Conservation (phyloP, 2,113 vertebrate genomes). For the Cairina moschata region DNA sequence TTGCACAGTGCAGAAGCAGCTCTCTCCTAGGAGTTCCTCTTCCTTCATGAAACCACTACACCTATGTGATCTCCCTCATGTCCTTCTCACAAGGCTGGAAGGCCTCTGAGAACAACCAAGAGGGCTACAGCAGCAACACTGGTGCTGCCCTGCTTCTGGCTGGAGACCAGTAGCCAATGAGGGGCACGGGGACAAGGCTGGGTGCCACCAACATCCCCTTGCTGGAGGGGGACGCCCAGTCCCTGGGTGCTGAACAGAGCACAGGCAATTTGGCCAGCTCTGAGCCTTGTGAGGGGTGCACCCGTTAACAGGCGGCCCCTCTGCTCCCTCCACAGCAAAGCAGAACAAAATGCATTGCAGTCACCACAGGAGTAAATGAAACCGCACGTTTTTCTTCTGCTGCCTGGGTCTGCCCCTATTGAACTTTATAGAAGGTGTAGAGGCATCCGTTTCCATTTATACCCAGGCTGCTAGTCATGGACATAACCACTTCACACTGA, state of each 20-base stretch:
- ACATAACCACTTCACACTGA: not conserved
- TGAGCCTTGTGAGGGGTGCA: fast-evolving
- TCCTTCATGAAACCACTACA: not conserved
- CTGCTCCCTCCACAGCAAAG: not conserved
- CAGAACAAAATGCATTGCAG: not conserved
- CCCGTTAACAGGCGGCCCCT: not conserved
- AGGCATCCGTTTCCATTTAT: not conserved
- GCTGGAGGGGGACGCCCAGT: fast-evolving
- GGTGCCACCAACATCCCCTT: not conserved
- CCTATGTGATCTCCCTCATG: no score
- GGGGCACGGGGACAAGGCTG: not conserved
- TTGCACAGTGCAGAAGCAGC: not conserved
- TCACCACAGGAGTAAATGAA: not conserved
- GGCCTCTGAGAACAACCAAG: not conserved
- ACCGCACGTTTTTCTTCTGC: not conserved
- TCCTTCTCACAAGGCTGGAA: not conserved
- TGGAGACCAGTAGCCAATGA: not conserved
- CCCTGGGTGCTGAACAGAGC: not conserved
- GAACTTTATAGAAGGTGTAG: not conserved
- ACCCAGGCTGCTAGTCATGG: no score
- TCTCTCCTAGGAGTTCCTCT: not conserved
- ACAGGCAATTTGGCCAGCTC: not conserved
- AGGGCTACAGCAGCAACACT: fast-evolving
- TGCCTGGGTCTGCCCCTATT: not conserved
- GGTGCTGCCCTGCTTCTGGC: not conserved